Conservation (phyloP, 2,888 invertebrate genomes). For the Mimumesa dahlbomi region DNA sequence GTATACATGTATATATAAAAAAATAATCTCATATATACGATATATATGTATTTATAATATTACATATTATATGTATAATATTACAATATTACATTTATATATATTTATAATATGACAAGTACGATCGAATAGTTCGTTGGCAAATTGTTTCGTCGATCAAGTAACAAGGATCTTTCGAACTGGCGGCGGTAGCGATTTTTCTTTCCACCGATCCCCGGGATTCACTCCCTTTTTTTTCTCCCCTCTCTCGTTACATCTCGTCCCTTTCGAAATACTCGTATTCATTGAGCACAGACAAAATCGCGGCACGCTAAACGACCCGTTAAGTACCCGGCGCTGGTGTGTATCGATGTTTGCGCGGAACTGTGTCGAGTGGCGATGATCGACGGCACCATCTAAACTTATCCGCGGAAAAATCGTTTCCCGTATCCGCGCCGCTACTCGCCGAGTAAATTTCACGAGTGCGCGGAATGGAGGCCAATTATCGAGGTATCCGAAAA, state of each 20-base stretch:
- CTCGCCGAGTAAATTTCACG: conserved; percentile 11
- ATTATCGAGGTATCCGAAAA: neutral
- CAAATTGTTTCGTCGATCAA: neutral
- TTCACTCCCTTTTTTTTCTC: too few species aligned
- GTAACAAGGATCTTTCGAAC: too few species aligned
- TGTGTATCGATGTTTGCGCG: conserved; percentile 2
- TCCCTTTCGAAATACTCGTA: neutral
- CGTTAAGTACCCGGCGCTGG: conserved; percentile 1
- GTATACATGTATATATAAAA: too few species aligned
- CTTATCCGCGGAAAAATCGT: neutral
- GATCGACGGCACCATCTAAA: conserved; percentile 5
- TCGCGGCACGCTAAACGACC: neutral
- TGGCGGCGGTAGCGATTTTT: too few species aligned
- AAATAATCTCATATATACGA: too few species aligned
- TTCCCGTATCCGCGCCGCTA: neutral
- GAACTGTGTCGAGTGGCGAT: conserved; percentile 22
- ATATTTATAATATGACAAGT: too few species aligned
- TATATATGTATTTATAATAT: too few species aligned
- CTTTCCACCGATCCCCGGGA: too few species aligned
- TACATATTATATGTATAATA: too few species aligned
- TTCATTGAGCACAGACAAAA: neutral
- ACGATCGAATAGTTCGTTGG: neutral
- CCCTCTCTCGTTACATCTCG: too few species aligned
- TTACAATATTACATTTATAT: too few species aligned
- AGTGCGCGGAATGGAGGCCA: neutral